phyloP scores from a whole-genome alignment of 2,797 vertebrate genomes.

The Tiaroga cobitis region DNA sequence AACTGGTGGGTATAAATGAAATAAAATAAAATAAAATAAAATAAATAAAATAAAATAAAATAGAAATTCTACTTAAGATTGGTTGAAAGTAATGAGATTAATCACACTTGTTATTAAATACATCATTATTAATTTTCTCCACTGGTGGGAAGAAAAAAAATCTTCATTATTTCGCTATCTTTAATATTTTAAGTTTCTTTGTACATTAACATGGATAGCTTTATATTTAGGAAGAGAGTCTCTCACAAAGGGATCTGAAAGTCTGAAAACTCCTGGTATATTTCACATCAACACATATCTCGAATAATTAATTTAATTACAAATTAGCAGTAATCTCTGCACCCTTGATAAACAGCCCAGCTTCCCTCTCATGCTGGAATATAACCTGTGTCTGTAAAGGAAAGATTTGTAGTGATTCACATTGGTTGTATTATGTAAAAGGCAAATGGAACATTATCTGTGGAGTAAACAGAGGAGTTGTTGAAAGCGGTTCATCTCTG shows the following conservation, averaged over 20 bases:
- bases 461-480: background rate
- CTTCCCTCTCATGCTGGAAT: background rate
- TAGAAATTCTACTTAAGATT: background rate
- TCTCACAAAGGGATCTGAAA: too few relatives aligned
- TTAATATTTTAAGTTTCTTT: background rate
- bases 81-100: background rate
- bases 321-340: background rate
- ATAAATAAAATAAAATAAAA: too few relatives aligned
- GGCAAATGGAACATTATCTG: background rate
- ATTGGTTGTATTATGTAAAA: background rate
- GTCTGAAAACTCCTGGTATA: background rate
- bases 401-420: background rate
- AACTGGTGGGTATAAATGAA: too few relatives aligned
- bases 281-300: background rate
- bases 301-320: conserved; percentile 18
- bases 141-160: background rate
- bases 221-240: background rate
- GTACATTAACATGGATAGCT: background rate
- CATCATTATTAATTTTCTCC: background rate
- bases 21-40: too few relatives aligned
- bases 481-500: background rate
- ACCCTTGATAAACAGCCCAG: background rate
- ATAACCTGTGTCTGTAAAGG: background rate
- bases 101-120: background rate
- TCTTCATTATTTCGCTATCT: background rate